Conservation (phyloP, 2,888 invertebrate genomes). For the Tuberolachnus salignus region DNA sequence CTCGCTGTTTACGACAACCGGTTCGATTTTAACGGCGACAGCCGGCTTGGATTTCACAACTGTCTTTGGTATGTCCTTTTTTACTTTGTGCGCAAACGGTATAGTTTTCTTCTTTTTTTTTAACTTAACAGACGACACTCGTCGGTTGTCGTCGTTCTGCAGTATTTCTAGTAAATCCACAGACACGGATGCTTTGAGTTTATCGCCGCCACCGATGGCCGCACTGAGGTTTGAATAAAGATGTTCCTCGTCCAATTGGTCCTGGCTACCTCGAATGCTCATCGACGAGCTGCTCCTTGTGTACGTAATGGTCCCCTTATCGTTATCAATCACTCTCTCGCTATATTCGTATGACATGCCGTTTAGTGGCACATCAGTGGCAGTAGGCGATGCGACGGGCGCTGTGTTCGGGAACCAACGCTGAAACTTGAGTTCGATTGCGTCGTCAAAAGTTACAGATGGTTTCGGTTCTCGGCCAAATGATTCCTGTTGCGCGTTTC, state of each 20-base stretch:
- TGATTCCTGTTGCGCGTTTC: neutral
- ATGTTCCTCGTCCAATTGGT: conserved; percentile 44
- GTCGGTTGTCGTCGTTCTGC: neutral
- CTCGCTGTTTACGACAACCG: neutral
- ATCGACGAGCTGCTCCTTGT: conserved; percentile 36
- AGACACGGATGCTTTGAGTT: conserved; percentile 1
- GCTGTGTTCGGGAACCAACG: conserved; percentile 61
- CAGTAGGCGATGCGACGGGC: neutral
- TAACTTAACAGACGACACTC: neutral
- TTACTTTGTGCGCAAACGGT: neutral
- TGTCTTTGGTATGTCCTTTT: neutral
- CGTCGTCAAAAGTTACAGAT: conserved; percentile 59
- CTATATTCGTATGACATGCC: conserved; percentile 29
- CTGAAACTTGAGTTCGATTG: conserved; percentile 61
- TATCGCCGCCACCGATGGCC: neutral
- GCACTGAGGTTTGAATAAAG: conserved; percentile 45
- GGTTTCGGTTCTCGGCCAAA: neutral
- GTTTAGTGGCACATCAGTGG: conserved; percentile 7
- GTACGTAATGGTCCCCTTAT: conserved; percentile 1
- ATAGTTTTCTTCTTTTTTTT: conserved; percentile 23
- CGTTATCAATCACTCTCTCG: neutral
- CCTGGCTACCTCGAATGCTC: conserved; percentile 29
- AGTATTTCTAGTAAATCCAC: conserved; percentile 17
- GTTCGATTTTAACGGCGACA: too few relatives aligned
- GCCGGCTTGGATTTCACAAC: neutral